These are phyloP conservation scores for Amyelois transitella DNA, from an alignment of 1,140 invertebrate genomes.

Conservation along the genomic window DNA sequence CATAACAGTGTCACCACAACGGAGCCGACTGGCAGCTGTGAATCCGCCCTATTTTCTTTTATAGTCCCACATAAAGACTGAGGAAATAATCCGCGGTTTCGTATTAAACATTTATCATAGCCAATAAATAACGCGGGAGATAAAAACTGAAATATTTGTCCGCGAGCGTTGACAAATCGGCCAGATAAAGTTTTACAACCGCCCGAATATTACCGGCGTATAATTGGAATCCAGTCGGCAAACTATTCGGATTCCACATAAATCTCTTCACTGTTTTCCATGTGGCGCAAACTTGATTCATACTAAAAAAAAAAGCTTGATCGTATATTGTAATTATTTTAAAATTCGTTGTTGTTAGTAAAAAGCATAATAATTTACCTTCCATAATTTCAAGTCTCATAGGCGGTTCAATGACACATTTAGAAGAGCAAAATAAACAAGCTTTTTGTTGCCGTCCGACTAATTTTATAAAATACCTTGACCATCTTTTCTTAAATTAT, in stretches of 20 bases:
- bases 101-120: slow-evolving; percentile 2
- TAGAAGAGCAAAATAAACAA: too few relatives aligned
- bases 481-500: too few relatives aligned
- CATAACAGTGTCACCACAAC: not conserved
- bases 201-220: slow-evolving; percentile 23
- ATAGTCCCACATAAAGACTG: not conserved
- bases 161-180: slow-evolving; percentile 37
- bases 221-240: slow-evolving; percentile 36
- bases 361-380: too few relatives aligned
- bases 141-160: slow-evolving; percentile 26
- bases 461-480: too few relatives aligned
- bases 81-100: not conserved
- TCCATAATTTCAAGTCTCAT: too few relatives aligned
- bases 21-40: not conserved
- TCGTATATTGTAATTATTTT: too few relatives aligned
- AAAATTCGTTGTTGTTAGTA: too few relatives aligned
- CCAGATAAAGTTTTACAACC: slow-evolving; percentile 44
- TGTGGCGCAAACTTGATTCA: too few relatives aligned
- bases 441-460: too few relatives aligned
- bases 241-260: slow-evolving; percentile 34
- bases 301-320: too few relatives aligned
- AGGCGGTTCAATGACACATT: too few relatives aligned
- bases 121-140: slow-evolving; percentile 19
- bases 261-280: slow-evolving; percentile 23
- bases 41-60: not conserved